Conservation (phyloP, 1,140 invertebrate species). For the Maconellicoccus hirsutus region DNA sequence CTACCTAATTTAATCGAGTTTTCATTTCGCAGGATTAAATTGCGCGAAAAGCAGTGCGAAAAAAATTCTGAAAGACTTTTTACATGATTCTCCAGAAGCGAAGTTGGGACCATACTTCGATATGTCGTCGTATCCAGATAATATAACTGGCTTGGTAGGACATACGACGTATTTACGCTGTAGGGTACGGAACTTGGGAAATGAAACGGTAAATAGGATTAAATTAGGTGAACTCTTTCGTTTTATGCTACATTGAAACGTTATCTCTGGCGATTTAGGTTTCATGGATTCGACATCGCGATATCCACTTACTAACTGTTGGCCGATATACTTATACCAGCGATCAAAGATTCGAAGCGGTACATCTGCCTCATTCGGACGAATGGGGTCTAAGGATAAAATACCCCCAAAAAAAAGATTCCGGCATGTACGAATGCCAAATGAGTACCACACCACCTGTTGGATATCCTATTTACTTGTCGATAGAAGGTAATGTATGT, state of each 20-base stretch:
- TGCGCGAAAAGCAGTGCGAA: constrained; percentile 46
- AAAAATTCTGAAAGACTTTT: constrained; percentile 55
- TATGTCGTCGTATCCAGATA: constrained; percentile 58
- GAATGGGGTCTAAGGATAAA: constrained; percentile 64
- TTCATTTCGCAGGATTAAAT: constrained; percentile 24
- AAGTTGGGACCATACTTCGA: constrained; percentile 69
- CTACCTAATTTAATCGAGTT: too few species aligned
- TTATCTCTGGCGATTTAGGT: too few species aligned
- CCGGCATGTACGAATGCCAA: constrained; percentile 73
- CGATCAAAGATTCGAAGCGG: constrained; percentile 66
- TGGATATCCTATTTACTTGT: constrained; percentile 61
- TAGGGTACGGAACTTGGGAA: constrained; percentile 74
- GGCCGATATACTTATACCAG: constrained; percentile 75
- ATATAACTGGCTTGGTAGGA: constrained; percentile 75
- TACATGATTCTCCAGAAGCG: constrained; percentile 57
- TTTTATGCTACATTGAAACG: too few species aligned
- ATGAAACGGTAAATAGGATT: constrained; percentile 61
- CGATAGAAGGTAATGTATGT: constrained; percentile 55
- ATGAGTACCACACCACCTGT: constrained; percentile 74
- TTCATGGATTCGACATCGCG: constrained; percentile 76
- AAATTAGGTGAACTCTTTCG: background rate
- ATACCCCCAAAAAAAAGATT: constrained; percentile 61
- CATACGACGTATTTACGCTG: constrained; percentile 74
- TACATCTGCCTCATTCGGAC: constrained; percentile 59
- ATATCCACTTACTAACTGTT: constrained; percentile 72